phyloP scores from a whole-genome alignment of 2,797 vertebrate species.

The Micromesistius poutassou region DNA sequence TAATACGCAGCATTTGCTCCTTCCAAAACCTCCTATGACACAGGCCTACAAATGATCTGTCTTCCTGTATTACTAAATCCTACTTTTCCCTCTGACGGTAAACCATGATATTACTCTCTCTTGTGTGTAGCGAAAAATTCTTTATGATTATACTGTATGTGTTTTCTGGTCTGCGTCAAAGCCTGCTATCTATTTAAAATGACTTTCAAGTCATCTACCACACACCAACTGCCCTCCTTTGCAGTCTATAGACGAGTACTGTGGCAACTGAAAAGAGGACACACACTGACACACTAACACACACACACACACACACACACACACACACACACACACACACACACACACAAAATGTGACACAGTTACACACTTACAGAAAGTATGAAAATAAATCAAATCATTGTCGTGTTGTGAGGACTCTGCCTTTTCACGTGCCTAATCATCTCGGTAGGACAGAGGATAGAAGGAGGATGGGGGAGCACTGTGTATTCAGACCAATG shows the following conservation, averaged over 20 bases:
- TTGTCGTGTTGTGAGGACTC: too few species aligned
- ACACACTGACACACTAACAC: slow-evolving; percentile 78
- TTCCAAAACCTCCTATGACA: neutral
- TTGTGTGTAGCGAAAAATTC: neutral
- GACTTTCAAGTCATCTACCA: slow-evolving; percentile 17
- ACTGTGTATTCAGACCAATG: neutral
- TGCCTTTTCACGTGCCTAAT: neutral
- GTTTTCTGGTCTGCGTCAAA: neutral
- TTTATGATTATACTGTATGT: neutral
- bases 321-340: slow-evolving; percentile 78
- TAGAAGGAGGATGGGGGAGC: neutral
- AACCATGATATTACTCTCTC: neutral
- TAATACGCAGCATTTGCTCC: neutral
- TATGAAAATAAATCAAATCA: too few species aligned
- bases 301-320: slow-evolving; percentile 50
- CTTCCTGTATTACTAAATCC: neutral
- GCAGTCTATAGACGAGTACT: slow-evolving; percentile 52
- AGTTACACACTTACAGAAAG: slow-evolving; percentile 44
- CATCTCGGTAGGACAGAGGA: neutral
- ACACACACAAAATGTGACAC: slow-evolving; percentile 57
- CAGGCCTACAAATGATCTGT: neutral
- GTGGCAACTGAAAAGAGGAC: slow-evolving; percentile 65
- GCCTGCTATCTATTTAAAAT: neutral
- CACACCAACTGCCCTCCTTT: slow-evolving; percentile 21
- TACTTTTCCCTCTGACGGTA: neutral